Evolutionary conservation across 2,888 invertebrate species (phyloP).

Genomic region (Heteromurus nitidus): DNA sequence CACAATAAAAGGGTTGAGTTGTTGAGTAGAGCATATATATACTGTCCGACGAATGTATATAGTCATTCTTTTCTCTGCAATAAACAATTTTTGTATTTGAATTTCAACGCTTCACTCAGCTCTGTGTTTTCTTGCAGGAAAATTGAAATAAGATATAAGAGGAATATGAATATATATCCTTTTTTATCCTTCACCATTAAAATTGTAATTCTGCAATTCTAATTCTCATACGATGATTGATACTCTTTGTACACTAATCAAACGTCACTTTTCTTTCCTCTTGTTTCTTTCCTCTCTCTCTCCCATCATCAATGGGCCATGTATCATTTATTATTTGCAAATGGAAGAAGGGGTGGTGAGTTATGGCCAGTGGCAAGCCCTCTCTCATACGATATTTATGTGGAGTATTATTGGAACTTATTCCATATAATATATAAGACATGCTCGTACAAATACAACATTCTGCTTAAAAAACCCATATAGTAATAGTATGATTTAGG

Average conservation of each 20-base stretch:
- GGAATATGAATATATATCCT: no score
- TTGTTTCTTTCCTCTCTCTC: constrained; percentile 39
- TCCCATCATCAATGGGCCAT: constrained; percentile 24
- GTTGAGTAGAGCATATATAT: no score
- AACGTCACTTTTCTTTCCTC: constrained; percentile 41
- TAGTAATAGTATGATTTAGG: not conserved
- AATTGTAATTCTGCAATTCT: no score
- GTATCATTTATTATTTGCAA: constrained; percentile 43
- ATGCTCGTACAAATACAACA: not conserved
- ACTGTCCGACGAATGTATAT: no score
- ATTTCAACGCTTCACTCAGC: no score
- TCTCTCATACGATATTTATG: constrained; percentile 3
- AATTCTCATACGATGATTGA: constrained; percentile 54
- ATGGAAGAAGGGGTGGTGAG: constrained; percentile 55
- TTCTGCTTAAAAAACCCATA: not conserved
- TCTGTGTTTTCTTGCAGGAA: no score
- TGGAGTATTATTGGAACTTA: not conserved
- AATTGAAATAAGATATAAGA: no score
- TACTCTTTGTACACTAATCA: constrained; percentile 21
- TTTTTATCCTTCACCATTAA: no score
- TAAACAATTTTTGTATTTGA: no score
- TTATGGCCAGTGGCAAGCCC: constrained; percentile 41
- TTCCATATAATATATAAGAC: not conserved
- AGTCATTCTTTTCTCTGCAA: no score
- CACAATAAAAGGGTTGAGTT: no score